Evolutionary conservation across 2,888 invertebrate genomes (phyloP), one percentile per base, ranked within the genome.

Genomic region (Sylvicola cinctus): DNA sequence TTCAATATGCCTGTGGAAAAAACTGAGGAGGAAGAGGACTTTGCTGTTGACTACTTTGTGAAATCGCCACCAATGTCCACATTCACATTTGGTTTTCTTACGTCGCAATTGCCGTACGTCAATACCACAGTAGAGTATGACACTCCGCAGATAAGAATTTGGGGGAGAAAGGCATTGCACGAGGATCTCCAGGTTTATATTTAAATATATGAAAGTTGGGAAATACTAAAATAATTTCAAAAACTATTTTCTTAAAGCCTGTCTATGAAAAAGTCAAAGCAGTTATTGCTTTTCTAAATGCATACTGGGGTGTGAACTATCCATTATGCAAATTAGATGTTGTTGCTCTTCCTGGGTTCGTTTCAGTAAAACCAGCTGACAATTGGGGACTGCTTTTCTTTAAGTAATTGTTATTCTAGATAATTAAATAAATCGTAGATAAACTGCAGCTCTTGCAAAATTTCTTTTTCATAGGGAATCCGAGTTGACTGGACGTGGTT

Each of bases 321-420:
- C 75, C 76, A 0, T 47, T 81, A 28, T 61, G 65, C 1, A 72
- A 72, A 48, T 51, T 83, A 40, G 79, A 83, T 49, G 57, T 81
- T 3, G 63, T 83, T 1, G 77, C 77, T 0, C 55, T 81, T 33
- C 83, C 83, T 0, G 71, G 68, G 40, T 72, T 76, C 41, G 64
- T 68, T 40, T 71, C 74, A 1, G 68, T 73, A 2, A 70, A 73
- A 42, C 76, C 80, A 0, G 70, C 74, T 3, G 80, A 81, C 45
- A 75, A 71, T 46, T 83, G 80, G 80, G 83, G 83, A 3, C 59
- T 83, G 3, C 65, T 81, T 41, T 61, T 79, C 26, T 78, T 80
- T 50, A 79, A 72, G 81, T 81, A 60, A 60, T 51, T 35, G 7
- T 37, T 34, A 11, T 29, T 23, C 26, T 36, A 38, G 36, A 32